Evolutionary conservation across 2,113 vertebrate species (phyloP).

Genomic region (Corythoichthys intestinalis): DNA sequence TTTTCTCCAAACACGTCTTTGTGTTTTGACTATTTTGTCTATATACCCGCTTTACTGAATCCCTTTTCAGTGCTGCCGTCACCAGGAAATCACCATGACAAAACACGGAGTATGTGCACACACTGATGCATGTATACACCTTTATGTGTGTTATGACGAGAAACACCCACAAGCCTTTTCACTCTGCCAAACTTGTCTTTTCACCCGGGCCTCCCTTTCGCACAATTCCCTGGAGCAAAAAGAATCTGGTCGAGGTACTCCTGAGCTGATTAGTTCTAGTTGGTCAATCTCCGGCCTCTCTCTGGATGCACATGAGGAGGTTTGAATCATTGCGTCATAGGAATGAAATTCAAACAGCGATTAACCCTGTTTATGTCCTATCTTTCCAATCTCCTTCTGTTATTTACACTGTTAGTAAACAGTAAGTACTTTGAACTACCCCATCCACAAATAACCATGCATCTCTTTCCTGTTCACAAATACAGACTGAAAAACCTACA

Average conservation of each 20-base stretch:
- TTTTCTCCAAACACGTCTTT: not conserved
- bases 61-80: not conserved
- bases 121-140: not conserved
- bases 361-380: not conserved
- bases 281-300: conserved; percentile 4
- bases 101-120: not conserved
- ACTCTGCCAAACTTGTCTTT: conserved; percentile 19
- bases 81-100: not conserved
- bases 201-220: conserved; percentile 17
- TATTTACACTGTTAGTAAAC: not conserved
- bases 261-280: conserved; percentile 55
- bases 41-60: not conserved
- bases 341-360: conserved; percentile 4
- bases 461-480: not conserved
- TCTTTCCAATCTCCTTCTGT: not conserved
- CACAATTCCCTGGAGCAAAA: conserved; percentile 23
- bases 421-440: not conserved
- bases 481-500: not conserved
- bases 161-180: conserved; percentile 42
- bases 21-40: not conserved
- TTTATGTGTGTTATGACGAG: conserved; percentile 15
- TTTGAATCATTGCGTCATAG: not conserved
- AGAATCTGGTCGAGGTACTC: conserved; percentile 13
- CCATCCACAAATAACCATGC: not conserved
- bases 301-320: conserved; percentile 15